These are phyloP conservation scores for Tetraneura akinire DNA, from an alignment of 1,140 invertebrate species.

Conservation along the genomic window DNA sequence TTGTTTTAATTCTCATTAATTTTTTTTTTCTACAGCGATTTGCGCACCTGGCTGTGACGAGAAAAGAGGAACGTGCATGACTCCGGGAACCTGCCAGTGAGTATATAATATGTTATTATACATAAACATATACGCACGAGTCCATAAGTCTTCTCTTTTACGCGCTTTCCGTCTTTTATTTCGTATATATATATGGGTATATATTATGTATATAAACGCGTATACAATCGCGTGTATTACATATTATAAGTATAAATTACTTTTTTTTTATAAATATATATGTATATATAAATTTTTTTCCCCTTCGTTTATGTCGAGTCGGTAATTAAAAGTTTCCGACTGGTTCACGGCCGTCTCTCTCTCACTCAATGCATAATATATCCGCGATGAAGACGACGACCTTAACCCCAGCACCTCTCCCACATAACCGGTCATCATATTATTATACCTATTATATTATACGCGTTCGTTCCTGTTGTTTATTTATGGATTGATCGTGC, in stretches of 20 bases:
- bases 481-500: constrained; percentile 50
- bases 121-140: constrained; percentile 11
- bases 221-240: no score
- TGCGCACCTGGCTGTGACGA: constrained; percentile 88
- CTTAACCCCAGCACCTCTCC: constrained; percentile 49
- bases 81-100: constrained; percentile 94
- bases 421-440: constrained; percentile 48
- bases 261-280: neutral
- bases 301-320: constrained; percentile 17
- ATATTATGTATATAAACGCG: no score
- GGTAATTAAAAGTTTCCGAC: constrained; percentile 47
- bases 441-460: constrained; percentile 1
- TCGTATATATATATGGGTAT: neutral
- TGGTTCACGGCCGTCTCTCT: constrained; percentile 42
- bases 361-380: no score
- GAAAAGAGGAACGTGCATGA: constrained; percentile 85
- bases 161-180: neutral
- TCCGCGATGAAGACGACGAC: constrained; percentile 44
- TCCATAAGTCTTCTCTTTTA: constrained; percentile 31
- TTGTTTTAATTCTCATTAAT: constrained; percentile 61
- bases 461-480: constrained; percentile 34
- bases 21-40: constrained; percentile 69
- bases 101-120: constrained; percentile 61
- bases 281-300: constrained; percentile 3
- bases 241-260: no score